These are phyloP conservation scores for Atta colombica DNA, from an alignment of 1,140 invertebrate genomes.

Conservation along the genomic window DNA sequence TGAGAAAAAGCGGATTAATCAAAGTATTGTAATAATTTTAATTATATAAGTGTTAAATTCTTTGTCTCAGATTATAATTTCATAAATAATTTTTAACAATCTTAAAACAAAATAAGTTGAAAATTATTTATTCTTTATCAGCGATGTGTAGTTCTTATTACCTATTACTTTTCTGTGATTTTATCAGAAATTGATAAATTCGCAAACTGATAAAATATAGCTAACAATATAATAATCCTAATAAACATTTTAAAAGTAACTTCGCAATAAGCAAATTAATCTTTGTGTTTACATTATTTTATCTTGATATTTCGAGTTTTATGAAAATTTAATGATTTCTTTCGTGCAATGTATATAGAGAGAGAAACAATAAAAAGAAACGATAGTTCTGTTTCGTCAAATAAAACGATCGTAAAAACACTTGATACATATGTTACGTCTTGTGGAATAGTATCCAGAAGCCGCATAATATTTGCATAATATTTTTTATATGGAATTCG, in stretches of 20 bases:
- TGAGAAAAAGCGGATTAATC: not conserved
- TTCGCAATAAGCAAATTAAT: not conserved
- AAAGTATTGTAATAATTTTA: not conserved
- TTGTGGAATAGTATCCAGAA: conserved; percentile 18
- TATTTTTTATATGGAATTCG: conserved; percentile 44
- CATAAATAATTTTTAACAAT: not conserved
- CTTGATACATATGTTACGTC: not conserved
- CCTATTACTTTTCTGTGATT: not conserved
- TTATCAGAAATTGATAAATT: not conserved
- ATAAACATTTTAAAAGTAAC: not conserved
- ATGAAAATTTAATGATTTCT: conserved; percentile 1
- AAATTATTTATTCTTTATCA: not conserved
- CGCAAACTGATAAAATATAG: not conserved
- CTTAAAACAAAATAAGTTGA: not conserved
- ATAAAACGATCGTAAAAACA: conserved; percentile 17
- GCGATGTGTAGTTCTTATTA: not conserved
- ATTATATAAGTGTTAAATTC: not conserved
- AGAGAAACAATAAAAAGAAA: conserved; percentile 24
- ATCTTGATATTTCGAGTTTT: not conserved
- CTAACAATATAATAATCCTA: not conserved
- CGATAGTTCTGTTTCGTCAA: not conserved
- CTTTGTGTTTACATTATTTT: not conserved
- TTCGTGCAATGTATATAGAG: not conserved
- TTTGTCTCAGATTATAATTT: not conserved
- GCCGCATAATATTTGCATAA: conserved; percentile 53